phyloP scores from a whole-genome alignment of 1,140 invertebrate species.

The Pseudomyrmex dendroicus region DNA sequence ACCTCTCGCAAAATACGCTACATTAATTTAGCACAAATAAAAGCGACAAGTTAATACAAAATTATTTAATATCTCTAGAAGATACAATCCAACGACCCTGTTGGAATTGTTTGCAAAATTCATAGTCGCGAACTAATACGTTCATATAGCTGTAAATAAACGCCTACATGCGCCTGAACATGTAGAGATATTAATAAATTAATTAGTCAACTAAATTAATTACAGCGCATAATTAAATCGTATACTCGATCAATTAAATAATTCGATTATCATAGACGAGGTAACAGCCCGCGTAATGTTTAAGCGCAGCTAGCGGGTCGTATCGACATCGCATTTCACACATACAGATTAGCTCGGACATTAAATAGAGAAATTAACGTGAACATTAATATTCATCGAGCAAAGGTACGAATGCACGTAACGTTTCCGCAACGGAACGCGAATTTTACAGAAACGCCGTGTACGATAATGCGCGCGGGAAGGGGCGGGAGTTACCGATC shows the following conservation, averaged over 20 bases:
- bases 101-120: background rate
- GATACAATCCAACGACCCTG: background rate
- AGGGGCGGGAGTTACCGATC: too few relatives aligned
- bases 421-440: constrained; percentile 15
- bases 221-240: constrained; percentile 41
- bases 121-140: background rate
- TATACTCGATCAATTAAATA: constrained; percentile 56
- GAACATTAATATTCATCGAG: constrained; percentile 31
- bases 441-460: background rate
- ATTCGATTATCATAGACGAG: constrained; percentile 55
- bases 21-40: constrained; percentile 18
- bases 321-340: constrained; percentile 21
- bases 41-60: background rate
- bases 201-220: constrained; percentile 55
- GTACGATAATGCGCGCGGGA: too few relatives aligned
- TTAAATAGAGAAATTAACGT: constrained; percentile 50
- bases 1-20: constrained; percentile 7
- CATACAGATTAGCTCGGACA: constrained; percentile 25
- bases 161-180: constrained; percentile 9
- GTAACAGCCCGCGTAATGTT: constrained; percentile 46
- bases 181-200: constrained; percentile 55
- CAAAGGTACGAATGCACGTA: constrained; percentile 8
- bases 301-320: constrained; percentile 21
- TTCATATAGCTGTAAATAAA: background rate
- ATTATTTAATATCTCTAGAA: constrained; percentile 40